phyloP scores from a whole-genome alignment of 2,113 vertebrate species.

The Neolamprologus hecqui region DNA sequence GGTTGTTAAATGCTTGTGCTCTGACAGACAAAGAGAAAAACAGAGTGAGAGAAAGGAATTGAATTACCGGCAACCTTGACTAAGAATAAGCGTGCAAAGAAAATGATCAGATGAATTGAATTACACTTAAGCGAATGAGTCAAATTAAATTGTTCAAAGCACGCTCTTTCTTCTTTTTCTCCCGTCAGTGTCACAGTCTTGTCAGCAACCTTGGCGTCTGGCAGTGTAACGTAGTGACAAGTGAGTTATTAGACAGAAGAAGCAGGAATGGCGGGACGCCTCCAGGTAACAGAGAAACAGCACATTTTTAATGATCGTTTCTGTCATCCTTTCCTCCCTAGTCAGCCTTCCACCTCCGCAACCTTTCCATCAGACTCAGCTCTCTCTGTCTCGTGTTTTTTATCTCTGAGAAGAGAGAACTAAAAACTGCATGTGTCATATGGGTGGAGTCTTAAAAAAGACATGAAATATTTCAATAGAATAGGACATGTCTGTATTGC shows the following conservation, averaged over 20 bases:
- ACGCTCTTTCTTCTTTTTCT: background rate
- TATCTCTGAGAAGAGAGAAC: constrained; percentile 37
- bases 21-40: constrained; percentile 33
- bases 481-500: constrained; percentile 37
- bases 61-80: constrained; percentile 25
- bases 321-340: constrained; percentile 61
- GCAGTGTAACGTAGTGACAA: constrained; percentile 91
- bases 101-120: constrained; percentile 37
- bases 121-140: constrained; percentile 20
- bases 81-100: constrained; percentile 17
- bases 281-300: constrained; percentile 69
- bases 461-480: constrained; percentile 23
- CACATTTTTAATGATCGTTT: constrained; percentile 70
- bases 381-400: constrained; percentile 39
- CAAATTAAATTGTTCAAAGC: constrained; percentile 45
- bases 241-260: constrained; percentile 93
- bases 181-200: constrained; percentile 85
- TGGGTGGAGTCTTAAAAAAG: constrained; percentile 22
- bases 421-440: constrained; percentile 27
- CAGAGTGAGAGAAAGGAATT: background rate
- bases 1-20: constrained; percentile 55
- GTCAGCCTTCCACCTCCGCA: constrained; percentile 63
- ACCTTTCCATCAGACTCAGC: constrained; percentile 52
- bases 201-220: constrained; percentile 85
- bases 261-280: constrained; percentile 82